Percentiles rank a stretch among this genome's conserved stretches.
Conservation (phyloP, 37 sponge, comb jelly and placozoan species). For the Dysidea cf. avara region DNA sequence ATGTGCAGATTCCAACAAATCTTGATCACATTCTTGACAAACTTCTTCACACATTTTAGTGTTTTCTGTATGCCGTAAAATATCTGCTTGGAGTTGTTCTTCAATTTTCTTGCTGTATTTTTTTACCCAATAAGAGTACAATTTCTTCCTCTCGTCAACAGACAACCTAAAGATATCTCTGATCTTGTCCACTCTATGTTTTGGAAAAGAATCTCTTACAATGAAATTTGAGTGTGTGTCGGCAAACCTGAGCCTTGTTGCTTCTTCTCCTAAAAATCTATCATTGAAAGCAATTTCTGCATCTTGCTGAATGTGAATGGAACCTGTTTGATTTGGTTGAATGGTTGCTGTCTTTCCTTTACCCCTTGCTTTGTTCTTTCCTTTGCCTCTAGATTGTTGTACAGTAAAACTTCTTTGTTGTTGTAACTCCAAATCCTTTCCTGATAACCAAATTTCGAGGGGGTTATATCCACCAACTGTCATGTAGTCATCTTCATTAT, state of each 20-base stretch:
- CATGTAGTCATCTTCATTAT: not conserved
- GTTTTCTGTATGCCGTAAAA: constrained; percentile 6
- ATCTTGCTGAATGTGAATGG: constrained; percentile 53
- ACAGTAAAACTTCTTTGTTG: constrained; percentile 7
- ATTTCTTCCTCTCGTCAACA: constrained; percentile 25
- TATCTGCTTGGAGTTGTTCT: not conserved
- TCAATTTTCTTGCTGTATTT: constrained; percentile 1
- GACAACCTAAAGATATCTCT: constrained; percentile 25
- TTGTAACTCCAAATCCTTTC: not conserved
- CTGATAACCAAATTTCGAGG: not conserved
- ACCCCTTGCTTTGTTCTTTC: no score
- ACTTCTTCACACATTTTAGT: not conserved
- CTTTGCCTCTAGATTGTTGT: no score
- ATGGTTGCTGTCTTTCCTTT: no score
- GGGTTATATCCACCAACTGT: no score
- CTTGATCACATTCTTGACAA: not conserved
- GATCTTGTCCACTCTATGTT: constrained; percentile 27
- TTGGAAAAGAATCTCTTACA: constrained; percentile 21
- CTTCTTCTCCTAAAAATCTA: constrained; percentile 18
- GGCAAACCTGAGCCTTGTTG: not conserved
- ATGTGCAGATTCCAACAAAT: constrained; percentile 21
- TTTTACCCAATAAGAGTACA: constrained; percentile 71
- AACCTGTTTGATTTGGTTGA: no score
- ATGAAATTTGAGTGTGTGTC: no score
- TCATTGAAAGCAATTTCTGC: constrained; percentile 44